Conservation (phyloP, 2,888 invertebrate species). For the Patella depressa region DNA sequence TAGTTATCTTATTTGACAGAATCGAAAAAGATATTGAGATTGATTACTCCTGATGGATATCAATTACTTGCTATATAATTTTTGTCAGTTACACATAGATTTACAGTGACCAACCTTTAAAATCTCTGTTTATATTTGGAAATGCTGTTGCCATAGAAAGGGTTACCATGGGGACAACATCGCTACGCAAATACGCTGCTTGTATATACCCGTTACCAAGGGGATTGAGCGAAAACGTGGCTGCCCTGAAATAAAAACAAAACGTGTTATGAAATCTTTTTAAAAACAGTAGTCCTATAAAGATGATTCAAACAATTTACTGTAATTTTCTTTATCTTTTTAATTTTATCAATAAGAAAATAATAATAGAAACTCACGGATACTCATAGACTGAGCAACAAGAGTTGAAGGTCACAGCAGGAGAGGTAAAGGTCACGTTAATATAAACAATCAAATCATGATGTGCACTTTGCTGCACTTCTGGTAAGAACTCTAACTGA, state of each 20-base stretch:
- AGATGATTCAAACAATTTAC: no score
- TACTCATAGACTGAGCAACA: slow-evolving; percentile 33
- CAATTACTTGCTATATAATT: background rate
- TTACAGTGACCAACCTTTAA: slow-evolving; percentile 23
- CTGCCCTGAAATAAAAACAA: slow-evolving; percentile 22
- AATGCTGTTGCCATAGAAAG: slow-evolving; percentile 36
- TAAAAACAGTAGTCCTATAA: no score
- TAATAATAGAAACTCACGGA: slow-evolving; percentile 27
- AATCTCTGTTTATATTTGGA: slow-evolving; percentile 29
- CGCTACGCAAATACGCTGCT: slow-evolving; percentile 30
- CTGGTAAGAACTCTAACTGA: slow-evolving; percentile 31
- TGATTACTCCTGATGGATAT: background rate
- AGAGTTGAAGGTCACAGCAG: slow-evolving; percentile 31
- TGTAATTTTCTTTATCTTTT: no score
- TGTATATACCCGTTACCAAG: slow-evolving; percentile 30
- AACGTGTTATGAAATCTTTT: background rate
- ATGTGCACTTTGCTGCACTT: slow-evolving; percentile 12
- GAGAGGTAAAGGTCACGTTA: slow-evolving; percentile 36
- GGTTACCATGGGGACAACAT: slow-evolving; percentile 24
- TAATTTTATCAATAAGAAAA: no score
- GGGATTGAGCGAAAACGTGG: slow-evolving; percentile 32
- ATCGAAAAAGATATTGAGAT: no score
- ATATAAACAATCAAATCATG: slow-evolving; percentile 29
- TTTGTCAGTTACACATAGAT: no score
- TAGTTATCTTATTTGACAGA: no score